These are phyloP conservation scores for Hydrochoerus hydrochaeris DNA, from an alignment of 2,113 vertebrate species.

Conservation along the genomic window DNA sequence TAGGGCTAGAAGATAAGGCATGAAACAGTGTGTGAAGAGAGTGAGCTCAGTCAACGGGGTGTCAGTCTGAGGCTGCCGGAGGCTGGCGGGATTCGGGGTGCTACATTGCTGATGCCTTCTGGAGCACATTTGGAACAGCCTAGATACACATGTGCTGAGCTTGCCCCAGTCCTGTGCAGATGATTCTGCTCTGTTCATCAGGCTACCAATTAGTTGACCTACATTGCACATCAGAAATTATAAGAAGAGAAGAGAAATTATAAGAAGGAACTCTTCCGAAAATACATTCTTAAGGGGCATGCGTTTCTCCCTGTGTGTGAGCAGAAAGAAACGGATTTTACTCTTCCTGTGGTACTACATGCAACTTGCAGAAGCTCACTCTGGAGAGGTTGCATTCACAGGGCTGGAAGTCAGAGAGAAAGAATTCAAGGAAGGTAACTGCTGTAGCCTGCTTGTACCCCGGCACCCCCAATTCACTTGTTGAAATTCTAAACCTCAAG, in stretches of 20 bases:
- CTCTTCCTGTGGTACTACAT: not conserved
- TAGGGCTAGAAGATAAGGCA: conserved; percentile 61
- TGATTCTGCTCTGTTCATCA: conserved; percentile 72
- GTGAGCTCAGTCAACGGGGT: conserved; percentile 66
- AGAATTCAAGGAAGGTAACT: conserved; percentile 29
- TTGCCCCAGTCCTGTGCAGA: conserved; percentile 61
- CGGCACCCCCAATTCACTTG: no score
- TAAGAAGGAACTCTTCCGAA: conserved; percentile 69
- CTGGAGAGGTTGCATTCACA: not conserved
- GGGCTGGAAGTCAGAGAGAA: conserved; percentile 41
- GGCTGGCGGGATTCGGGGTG: conserved; percentile 56
- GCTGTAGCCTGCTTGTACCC: not conserved
- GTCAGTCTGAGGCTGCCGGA: conserved; percentile 43
- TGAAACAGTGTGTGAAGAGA: conserved; percentile 74
- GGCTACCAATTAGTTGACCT: conserved; percentile 72
- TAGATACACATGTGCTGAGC: conserved; percentile 63
- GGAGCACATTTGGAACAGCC: conserved; percentile 69
- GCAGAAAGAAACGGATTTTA: conserved; percentile 57
- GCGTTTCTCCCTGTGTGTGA: not conserved
- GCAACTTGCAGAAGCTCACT: conserved; percentile 47
- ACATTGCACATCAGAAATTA: not conserved
- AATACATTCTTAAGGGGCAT: conserved; percentile 63
- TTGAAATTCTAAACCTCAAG: not conserved
- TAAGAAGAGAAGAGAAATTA: conserved; percentile 66
- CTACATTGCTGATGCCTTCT: conserved; percentile 66